Evolutionary conservation across 2,797 vertebrate genomes (phyloP).

Genomic region (Leptodactylus fallax): DNA sequence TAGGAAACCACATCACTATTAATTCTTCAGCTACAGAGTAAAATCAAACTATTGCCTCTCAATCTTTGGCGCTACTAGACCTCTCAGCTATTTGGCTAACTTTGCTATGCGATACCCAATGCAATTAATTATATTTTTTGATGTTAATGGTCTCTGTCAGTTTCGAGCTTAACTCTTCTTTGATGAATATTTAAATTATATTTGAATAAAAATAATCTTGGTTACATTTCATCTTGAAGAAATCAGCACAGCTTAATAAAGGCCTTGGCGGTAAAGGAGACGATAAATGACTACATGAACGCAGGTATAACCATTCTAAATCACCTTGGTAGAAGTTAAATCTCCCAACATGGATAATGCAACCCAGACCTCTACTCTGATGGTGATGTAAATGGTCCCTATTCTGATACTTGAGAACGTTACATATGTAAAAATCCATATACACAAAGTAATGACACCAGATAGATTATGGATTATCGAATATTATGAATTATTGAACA

Average conservation of each 20-base stretch:
- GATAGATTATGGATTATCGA: too few relatives aligned
- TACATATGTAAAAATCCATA: neutral
- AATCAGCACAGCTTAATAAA: slow-evolving; percentile 82
- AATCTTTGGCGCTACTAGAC: slow-evolving; percentile 79
- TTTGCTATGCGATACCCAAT: slow-evolving; percentile 81
- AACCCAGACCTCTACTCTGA: slow-evolving; percentile 56
- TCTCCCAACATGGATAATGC: slow-evolving; percentile 65
- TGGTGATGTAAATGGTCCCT: slow-evolving; percentile 59
- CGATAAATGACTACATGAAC: slow-evolving; percentile 75
- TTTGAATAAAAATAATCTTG: slow-evolving; percentile 87
- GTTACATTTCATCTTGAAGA: slow-evolving; percentile 83
- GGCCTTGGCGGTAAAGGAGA: slow-evolving; percentile 72
- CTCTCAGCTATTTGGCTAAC: slow-evolving; percentile 83
- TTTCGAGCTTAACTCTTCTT: slow-evolving; percentile 81
- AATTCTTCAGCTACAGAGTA: slow-evolving; percentile 77
- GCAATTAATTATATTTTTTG: slow-evolving; percentile 84
- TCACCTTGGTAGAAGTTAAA: slow-evolving; percentile 71
- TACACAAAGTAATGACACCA: too few relatives aligned
- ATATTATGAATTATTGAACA: too few relatives aligned
- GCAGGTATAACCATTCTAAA: slow-evolving; percentile 71
- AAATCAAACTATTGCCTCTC: slow-evolving; percentile 79
- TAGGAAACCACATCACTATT: slow-evolving; percentile 80
- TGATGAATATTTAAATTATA: slow-evolving; percentile 89
- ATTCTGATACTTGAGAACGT: neutral
- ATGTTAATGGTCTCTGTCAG: slow-evolving; percentile 86